Conservation (phyloP, 2,797 vertebrate species). For the Pipistrellus kuhlii region DNA sequence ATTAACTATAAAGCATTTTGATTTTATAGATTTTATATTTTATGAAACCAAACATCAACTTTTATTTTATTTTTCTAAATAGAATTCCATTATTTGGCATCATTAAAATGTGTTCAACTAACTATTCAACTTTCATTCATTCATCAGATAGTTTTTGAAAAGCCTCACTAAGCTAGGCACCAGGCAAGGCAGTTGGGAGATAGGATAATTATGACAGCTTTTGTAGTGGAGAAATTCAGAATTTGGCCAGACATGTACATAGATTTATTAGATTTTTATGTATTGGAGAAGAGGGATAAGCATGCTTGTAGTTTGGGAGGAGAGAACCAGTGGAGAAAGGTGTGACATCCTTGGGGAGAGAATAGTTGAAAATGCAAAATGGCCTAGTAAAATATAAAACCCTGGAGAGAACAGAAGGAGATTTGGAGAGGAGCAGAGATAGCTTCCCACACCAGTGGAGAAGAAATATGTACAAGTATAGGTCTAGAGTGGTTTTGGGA, state of each 20-base stretch:
- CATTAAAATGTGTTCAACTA: not conserved
- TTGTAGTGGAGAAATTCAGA: constrained; percentile 18
- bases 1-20: not conserved
- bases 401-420: not conserved
- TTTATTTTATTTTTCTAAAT: not conserved
- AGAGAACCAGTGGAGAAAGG: not conserved
- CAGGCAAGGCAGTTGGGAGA: accelerated
- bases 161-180: not conserved
- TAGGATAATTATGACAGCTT: not conserved
- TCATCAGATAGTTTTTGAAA: not conserved
- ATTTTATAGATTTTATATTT: constrained; percentile 6
- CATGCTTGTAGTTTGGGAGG: not conserved
- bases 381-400: not conserved
- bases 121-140: not conserved
- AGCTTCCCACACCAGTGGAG: not conserved
- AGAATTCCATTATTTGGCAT: not conserved
- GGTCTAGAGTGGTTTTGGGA: not conserved
- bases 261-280: not conserved
- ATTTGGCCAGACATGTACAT: not conserved
- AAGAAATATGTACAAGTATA: not conserved
- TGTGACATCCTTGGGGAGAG: not conserved
- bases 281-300: not conserved
- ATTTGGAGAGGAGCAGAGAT: not conserved
- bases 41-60: not conserved
- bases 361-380: not conserved